A percentile compares a stretch with the other conserved stretches of the same genome.
These are phyloP conservation scores for Hyalella azteca DNA, from an alignment of 2,888 invertebrate genomes.

Conservation along the genomic window DNA sequence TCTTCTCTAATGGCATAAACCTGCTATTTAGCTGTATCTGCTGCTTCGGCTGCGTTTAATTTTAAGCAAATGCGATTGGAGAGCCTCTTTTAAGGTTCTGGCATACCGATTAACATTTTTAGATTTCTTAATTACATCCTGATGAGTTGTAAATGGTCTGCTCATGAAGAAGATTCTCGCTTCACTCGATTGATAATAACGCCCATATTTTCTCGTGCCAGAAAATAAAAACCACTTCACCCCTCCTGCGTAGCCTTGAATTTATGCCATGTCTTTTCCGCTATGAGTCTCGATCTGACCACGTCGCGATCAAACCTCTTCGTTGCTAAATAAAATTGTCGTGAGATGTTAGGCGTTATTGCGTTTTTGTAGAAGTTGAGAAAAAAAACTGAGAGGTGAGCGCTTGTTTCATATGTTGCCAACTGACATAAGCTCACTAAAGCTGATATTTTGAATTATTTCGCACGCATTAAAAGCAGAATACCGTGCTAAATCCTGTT, in stretches of 20 bases:
- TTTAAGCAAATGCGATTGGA: neutral
- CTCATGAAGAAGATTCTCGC: neutral
- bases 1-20: too few relatives aligned
- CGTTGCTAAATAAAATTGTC: too few relatives aligned
- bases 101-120: neutral
- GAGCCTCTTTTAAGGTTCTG: neutral
- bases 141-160: neutral
- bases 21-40: neutral
- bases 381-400: too few relatives aligned
- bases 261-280: neutral
- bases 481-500: too few relatives aligned
- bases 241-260: neutral
- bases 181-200: slow-evolving; percentile 7
- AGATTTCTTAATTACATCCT: neutral
- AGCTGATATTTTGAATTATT: too few relatives aligned
- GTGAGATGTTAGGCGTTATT: too few relatives aligned
- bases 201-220: slow-evolving; percentile 3
- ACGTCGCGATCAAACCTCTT: too few relatives aligned
- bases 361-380: too few relatives aligned
- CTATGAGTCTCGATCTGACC: too few relatives aligned
- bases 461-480: too few relatives aligned
- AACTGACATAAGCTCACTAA: too few relatives aligned
- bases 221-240: neutral
- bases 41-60: neutral
- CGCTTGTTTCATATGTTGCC: too few relatives aligned